Base-by-base conservation (phyloP, 2,888 invertebrate species). In the Papilio protenor region DNA sequence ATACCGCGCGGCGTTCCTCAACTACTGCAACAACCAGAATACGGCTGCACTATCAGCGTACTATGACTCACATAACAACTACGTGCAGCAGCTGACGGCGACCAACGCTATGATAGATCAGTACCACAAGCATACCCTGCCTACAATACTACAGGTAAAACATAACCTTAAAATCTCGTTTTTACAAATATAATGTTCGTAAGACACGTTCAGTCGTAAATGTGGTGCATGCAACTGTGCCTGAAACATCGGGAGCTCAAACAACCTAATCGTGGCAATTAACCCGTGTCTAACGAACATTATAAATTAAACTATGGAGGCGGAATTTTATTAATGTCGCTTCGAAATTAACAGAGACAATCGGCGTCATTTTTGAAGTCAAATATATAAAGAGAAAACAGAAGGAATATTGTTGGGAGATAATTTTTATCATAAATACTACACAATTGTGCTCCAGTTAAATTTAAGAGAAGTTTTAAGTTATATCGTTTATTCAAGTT, bases 21-120 rank as follows among this genome's bases (percentile, higher is more conserved):
- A 96, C 82, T 97, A 98, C 91, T 95, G 97, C 89, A 96, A 96
- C 86, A 96, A 95, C 84, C 97, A 96, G 80, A 97, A 96, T 83
- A 96, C 96, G 77, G 96, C 96, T 64, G 96, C 96, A 76, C 91
- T 97, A 83, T 97, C 96, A 78, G 96, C 96, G 77, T 98, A 98
- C 92, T 97, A 98, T 89, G 98, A 98, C 89, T 96, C 98, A 18
- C 99, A 99, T 95, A 99, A 99, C 94, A 97, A 97, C 81, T 99
- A 99, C 93, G 97, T 99, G 80, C 98, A 98, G 84, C 98, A 99
- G 88, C 94, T 99, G 82, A 97, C 98, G 83, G 98, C 98, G 70
- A 98, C 98, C 82, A 99, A 99, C 89, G 98, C 98, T 57, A 98
- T 98, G 96, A 96, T 98, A 83, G 98, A 98, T 85, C 97, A 97